Base-by-base conservation (phyloP, 1,140 invertebrate genomes). In the Polyergus mexicanus region DNA sequence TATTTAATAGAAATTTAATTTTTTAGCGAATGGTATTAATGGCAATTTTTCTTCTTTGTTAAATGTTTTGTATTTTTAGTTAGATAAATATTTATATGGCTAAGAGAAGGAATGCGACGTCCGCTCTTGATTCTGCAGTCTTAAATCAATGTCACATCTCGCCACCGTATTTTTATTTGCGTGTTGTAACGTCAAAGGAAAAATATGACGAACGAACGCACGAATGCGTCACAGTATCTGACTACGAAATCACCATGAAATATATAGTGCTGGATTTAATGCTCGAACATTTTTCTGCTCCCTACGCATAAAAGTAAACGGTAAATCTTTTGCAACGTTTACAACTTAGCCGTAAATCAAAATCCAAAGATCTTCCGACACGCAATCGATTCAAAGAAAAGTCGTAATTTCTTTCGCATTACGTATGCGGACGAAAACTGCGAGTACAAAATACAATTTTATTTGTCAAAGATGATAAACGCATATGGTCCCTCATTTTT, bases 241-340 rank as follows among this genome's bases (percentile, higher is more conserved):
- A 0, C 86, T 84, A 88, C 84, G 75, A 58, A 87, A 80, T 62
- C 76, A 72, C 66, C 80, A 87, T 89, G 87, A 90, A 87, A 89
- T 89, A 81, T 90, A 90, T 90, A 62, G 58, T 76, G 72, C 47
- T 69, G 78, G 75, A 25, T 5, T 66, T 51, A 66, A 77, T 72
- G 85, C 35, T 58, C 25, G 32, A 84, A 69, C 25, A 90, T 65
- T 85, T 47, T 35, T 54, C 51, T 80, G 63, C 47, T 77, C 56
- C 35, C 60, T 60, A 84, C 2, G 38, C 25, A 11, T 56, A 44
- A 47, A 72, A 86, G 32, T 66, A 74, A 76, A 75, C 68, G 44
- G 11, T 60, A 22, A n/a, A 51, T n/a, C 47, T 11, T 85, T 87
- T 25, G 47, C 69, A 28, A 28, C 63, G 19, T 77, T 44, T 69